Conservation (phyloP, 2,888 invertebrate genomes). For the Patella ulyssiponensis region DNA sequence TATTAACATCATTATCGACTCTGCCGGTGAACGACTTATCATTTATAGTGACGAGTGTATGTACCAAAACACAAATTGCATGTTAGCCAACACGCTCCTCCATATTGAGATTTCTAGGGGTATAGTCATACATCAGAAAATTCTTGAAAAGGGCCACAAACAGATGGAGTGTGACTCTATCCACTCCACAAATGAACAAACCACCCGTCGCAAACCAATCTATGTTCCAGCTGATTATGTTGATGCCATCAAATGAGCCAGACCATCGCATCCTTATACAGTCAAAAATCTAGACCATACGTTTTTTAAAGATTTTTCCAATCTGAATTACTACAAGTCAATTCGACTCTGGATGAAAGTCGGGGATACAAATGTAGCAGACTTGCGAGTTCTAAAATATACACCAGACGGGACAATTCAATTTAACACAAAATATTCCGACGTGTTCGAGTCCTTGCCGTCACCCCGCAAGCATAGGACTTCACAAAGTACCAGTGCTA, state of each 20-base stretch:
- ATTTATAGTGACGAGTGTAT: no score
- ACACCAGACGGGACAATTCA: slow-evolving; percentile 17
- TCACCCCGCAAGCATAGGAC: no score
- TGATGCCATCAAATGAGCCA: slow-evolving; percentile 17
- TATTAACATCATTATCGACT: background rate
- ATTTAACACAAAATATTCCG: no score
- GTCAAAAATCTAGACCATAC: slow-evolving; percentile 31
- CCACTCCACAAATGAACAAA: slow-evolving; percentile 26
- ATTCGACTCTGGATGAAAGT: slow-evolving; percentile 29
- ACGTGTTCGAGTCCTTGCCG: no score
- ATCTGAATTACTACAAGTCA: slow-evolving; percentile 21
- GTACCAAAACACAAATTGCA: no score
- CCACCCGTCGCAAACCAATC: slow-evolving; percentile 21
- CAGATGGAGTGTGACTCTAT: slow-evolving; percentile 24
- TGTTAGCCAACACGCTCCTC: no score
- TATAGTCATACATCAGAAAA: no score
- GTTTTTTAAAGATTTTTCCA: slow-evolving; percentile 29
- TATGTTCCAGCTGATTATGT: slow-evolving; percentile 17
- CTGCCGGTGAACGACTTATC: no score
- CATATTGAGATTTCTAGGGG: no score
- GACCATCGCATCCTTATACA: slow-evolving; percentile 8
- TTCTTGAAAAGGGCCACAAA: no score
- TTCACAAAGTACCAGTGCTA: no score
- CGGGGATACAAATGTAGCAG: slow-evolving; percentile 28
- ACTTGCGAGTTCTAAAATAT: slow-evolving; percentile 28